A percentile compares a stretch with the other conserved stretches of the same genome.
These are phyloP conservation scores for Drosophila bifasciata DNA, from an alignment of 1,140 invertebrate species.

Conservation along the genomic window DNA sequence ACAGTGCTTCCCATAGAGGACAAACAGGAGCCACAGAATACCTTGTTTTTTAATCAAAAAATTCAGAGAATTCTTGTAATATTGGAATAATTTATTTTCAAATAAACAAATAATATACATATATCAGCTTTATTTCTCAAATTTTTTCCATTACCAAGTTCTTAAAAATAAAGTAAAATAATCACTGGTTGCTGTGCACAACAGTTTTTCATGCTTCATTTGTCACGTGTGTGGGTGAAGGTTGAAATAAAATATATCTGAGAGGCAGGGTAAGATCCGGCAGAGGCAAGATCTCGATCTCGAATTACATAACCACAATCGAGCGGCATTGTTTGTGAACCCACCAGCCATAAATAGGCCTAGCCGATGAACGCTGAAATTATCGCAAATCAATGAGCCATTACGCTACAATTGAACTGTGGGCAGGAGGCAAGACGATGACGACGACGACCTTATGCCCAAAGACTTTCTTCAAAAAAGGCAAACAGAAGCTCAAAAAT, in stretches of 20 bases:
- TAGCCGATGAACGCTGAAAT: slow-evolving; percentile 60
- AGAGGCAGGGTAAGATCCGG: slow-evolving; percentile 19
- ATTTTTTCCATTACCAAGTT: neutral
- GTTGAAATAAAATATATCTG: slow-evolving; percentile 37
- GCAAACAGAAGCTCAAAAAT: slow-evolving; percentile 1
- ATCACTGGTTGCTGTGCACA: slow-evolving; percentile 35
- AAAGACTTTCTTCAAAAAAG: slow-evolving; percentile 30
- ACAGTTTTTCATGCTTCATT: slow-evolving; percentile 58
- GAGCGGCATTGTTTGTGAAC: slow-evolving; percentile 38
- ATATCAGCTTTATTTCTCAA: too few species aligned
- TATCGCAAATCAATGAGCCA: slow-evolving; percentile 70
- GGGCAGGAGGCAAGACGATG: slow-evolving; percentile 47
- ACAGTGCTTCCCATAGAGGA: too few species aligned
- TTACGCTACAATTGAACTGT: slow-evolving; percentile 51
- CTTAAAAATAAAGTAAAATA: slow-evolving; percentile 11
- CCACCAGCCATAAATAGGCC: slow-evolving; percentile 60
- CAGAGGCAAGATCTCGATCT: slow-evolving; percentile 48
- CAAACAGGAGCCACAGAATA: too few species aligned
- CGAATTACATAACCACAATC: slow-evolving; percentile 52
- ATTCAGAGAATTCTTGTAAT: too few species aligned
- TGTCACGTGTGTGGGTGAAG: slow-evolving; percentile 73
- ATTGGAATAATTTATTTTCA: too few species aligned
- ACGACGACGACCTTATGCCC: slow-evolving; percentile 38
- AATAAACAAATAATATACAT: too few species aligned
- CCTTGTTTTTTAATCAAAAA: too few species aligned